Percentiles rank a stretch among this genome's conserved stretches.
Conservation (phyloP, 1,140 invertebrate genomes). For the Oedothorax gibbosus region DNA sequence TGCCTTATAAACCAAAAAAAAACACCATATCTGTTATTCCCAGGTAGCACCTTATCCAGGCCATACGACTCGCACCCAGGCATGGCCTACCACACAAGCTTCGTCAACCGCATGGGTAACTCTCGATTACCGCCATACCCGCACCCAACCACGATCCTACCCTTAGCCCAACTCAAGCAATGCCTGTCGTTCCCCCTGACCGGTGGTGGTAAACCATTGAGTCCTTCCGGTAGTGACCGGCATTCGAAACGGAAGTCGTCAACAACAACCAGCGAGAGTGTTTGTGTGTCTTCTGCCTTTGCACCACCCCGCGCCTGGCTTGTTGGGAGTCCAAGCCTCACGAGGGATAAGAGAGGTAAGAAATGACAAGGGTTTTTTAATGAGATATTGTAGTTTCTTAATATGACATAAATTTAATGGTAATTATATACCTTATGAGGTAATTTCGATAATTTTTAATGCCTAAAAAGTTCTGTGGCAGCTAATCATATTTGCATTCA, state of each 20-base stretch:
- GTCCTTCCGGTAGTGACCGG: constrained; percentile 62
- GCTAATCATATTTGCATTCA: no score
- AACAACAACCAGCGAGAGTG: constrained; percentile 37
- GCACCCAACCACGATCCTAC: constrained; percentile 80
- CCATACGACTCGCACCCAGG: constrained; percentile 70
- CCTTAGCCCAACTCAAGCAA: constrained; percentile 88
- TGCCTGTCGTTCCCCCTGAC: constrained; percentile 69
- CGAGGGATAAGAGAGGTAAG: constrained; percentile 67
- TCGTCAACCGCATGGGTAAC: constrained; percentile 72
- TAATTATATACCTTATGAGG: no score
- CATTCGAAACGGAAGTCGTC: constrained; percentile 27
- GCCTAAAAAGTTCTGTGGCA: no score
- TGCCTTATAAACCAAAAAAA: no score
- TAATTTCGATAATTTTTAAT: no score
- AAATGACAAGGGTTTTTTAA: no score
- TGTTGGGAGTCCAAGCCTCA: constrained; percentile 70
- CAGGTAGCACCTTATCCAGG: constrained; percentile 67
- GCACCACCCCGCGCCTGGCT: constrained; percentile 81
- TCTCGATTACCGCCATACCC: constrained; percentile 90
- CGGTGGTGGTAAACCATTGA: constrained; percentile 63
- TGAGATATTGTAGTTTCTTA: no score
- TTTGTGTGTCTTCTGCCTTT: constrained; percentile 82
- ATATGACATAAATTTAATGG: no score
- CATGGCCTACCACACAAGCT: constrained; percentile 78
- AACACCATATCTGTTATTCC: constrained; percentile 5